Evolutionary conservation across 2,888 invertebrate genomes (phyloP).

Genomic region (Sussaba pulchella): DNA sequence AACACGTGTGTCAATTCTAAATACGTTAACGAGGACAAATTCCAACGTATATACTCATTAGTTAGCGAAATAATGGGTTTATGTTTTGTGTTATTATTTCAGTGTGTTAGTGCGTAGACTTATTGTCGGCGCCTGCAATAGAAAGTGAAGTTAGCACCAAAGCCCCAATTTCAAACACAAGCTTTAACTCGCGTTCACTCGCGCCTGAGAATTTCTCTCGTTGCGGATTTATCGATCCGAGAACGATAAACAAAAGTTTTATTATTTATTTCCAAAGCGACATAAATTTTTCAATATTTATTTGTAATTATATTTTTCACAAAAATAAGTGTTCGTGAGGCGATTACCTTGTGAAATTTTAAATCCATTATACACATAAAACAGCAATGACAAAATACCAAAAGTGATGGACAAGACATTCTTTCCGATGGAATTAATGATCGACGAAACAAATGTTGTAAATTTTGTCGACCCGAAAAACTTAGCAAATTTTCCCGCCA

Average conservation of each 20-base stretch:
- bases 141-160: constrained; percentile 83
- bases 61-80: constrained; percentile 76
- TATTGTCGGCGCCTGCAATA: constrained; percentile 85
- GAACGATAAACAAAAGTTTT: not conserved
- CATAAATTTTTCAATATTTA: not conserved
- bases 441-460: not conserved
- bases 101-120: constrained; percentile 84
- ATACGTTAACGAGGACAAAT: constrained; percentile 65
- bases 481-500: not conserved
- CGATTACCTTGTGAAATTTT: not conserved
- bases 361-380: not conserved
- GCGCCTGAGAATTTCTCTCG: constrained; percentile 20
- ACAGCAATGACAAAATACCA: not conserved
- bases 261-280: not conserved
- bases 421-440: not conserved
- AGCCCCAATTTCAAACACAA: constrained; percentile 69
- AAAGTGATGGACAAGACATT: constrained; percentile 3
- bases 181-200: constrained; percentile 9
- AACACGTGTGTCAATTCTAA: constrained; percentile 57
- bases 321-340: no score
- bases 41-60: constrained; percentile 75
- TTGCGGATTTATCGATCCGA: not conserved
- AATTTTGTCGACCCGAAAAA: constrained; percentile 3
- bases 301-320: not conserved
- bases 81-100: constrained; percentile 52